Evolutionary conservation across 2,113 vertebrate species (phyloP).

Genomic region (Lethenteron camtschaticum): DNA sequence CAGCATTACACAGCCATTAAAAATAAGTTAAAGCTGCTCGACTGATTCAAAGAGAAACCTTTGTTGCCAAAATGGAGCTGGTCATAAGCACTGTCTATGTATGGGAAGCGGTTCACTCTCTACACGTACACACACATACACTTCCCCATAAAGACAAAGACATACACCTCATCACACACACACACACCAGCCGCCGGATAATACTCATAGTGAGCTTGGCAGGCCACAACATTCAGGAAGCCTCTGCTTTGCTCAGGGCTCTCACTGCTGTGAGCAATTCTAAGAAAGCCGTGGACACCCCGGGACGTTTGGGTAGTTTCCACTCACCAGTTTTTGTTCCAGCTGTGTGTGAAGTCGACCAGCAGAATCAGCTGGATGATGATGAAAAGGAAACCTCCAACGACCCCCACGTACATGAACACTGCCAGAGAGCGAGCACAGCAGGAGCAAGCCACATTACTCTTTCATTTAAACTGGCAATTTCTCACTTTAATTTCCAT

Average conservation of each 20-base stretch:
- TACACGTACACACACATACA: neutral
- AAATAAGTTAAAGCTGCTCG: no score
- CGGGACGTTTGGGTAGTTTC: neutral
- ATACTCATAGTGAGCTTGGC: neutral
- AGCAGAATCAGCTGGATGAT: conserved; percentile 69
- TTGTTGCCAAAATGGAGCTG: no score
- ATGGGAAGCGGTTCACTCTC: no score
- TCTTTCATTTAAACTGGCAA: no score
- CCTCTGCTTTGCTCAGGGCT: neutral
- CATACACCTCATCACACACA: neutral
- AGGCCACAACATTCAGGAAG: neutral
- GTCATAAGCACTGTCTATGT: no score
- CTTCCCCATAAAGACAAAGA: neutral
- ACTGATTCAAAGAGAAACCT: no score
- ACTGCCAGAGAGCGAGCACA: conserved; percentile 21
- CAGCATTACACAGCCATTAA: no score
- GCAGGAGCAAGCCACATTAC: no score
- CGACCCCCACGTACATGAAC: conserved; percentile 64
- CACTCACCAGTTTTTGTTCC: conserved; percentile 94
- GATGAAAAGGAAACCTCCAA: conserved; percentile 51
- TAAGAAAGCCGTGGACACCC: no score
- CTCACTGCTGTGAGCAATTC: no score
- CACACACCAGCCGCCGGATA: neutral
- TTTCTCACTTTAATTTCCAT: no score
- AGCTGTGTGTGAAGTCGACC: conserved; percentile 84